Percentiles rank a stretch among this genome's conserved stretches.
Evolutionary conservation across 1,140 invertebrate species (phyloP).

Genomic region (Philotrypesis tridentata): DNA sequence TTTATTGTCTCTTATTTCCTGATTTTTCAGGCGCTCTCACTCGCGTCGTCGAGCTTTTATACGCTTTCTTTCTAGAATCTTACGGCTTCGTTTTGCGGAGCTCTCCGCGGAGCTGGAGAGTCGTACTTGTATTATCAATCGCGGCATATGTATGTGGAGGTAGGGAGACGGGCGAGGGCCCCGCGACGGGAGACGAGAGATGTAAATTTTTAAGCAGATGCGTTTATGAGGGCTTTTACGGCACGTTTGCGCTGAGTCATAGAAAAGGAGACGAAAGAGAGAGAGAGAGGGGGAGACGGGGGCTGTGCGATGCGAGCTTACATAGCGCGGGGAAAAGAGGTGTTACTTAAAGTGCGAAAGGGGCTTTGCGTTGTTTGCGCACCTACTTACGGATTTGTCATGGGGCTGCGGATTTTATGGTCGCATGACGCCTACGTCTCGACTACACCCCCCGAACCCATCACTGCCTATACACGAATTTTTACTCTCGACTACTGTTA

Average conservation of each 20-base stretch:
- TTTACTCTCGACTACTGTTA: no score
- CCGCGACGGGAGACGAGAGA: no score
- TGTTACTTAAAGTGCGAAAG: not conserved
- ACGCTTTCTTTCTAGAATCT: not conserved
- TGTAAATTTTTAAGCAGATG: constrained; percentile 25
- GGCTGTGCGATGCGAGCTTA: no score
- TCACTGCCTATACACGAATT: no score
- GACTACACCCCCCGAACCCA: no score
- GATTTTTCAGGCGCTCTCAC: constrained; percentile 14
- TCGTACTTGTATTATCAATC: not conserved
- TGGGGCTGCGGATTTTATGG: not conserved
- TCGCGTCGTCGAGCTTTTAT: constrained; percentile 15
- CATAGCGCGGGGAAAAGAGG: not conserved
- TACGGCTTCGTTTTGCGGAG: not conserved
- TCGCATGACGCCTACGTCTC: not conserved
- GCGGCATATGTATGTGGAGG: not conserved
- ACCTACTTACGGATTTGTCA: not conserved
- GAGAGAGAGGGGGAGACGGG: no score
- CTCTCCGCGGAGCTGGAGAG: not conserved
- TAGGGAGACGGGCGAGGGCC: not conserved
- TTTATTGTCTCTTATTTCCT: constrained; percentile 47
- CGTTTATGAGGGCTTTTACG: constrained; percentile 22
- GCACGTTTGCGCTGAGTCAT: not conserved
- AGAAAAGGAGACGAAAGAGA: not conserved
- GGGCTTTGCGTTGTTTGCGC: not conserved